Evolutionary conservation across 2,113 vertebrate genomes (phyloP).

Genomic region (Anser cygnoides): DNA sequence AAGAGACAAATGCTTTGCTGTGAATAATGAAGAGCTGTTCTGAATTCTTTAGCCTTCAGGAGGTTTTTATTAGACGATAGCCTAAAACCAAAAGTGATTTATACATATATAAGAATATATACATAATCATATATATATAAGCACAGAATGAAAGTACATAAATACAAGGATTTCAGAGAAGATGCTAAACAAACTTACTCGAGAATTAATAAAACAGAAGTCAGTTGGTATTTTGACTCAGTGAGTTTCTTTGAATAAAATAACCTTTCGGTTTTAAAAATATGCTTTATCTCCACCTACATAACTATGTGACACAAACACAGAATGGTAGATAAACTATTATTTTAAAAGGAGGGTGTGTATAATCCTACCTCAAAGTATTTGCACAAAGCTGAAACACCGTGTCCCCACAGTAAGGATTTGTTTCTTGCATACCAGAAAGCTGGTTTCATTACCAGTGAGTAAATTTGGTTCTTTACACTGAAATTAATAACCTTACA

Average conservation of each 20-base stretch:
- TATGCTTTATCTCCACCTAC: neutral
- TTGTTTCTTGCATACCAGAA: neutral
- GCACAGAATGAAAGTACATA: neutral
- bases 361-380: neutral
- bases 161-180: accelerated
- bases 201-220: neutral
- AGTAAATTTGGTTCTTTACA: neutral
- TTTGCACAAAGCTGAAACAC: neutral
- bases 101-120: neutral
- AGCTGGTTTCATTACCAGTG: neutral
- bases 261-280: neutral
- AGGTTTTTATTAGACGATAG: neutral
- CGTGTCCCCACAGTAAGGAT: neutral
- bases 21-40: neutral
- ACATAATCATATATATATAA: neutral
- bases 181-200: neutral
- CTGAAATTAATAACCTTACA: conserved; percentile 24
- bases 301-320: neutral
- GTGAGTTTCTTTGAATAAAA: neutral
- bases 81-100: neutral
- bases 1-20: neutral
- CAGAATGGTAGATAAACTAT: neutral
- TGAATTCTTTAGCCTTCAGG: neutral
- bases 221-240: neutral
- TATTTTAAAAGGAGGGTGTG: neutral